These are phyloP conservation scores for Oncorhynchus kisutch DNA, from an alignment of 2,113 vertebrate species.

Conservation along the genomic window DNA sequence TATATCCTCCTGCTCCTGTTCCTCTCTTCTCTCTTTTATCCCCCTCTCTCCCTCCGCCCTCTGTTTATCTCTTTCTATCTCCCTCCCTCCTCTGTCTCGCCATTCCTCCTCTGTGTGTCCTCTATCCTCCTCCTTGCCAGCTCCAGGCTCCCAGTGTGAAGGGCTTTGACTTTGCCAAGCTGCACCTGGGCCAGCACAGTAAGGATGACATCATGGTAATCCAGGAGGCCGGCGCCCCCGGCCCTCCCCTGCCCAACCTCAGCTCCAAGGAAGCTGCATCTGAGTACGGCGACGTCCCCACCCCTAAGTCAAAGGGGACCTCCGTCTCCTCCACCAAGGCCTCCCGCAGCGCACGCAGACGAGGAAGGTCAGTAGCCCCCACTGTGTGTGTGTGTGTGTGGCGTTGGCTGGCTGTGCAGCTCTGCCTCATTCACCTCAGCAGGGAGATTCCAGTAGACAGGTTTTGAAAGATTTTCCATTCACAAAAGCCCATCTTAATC, in stretches of 20 bases:
- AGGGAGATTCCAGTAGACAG: no score
- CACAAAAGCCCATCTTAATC: no score
- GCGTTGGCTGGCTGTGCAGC: no score
- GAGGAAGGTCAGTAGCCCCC: constrained; percentile 80
- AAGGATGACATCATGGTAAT: constrained; percentile 94
- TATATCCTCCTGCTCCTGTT: constrained; percentile 5
- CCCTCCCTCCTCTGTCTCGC: not conserved
- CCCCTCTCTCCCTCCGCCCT: not conserved
- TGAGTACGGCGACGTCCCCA: constrained; percentile 87
- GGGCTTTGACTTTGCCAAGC: constrained; percentile 98
- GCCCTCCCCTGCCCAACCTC: constrained; percentile 67
- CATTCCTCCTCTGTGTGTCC: not conserved
- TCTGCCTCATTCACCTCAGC: no score
- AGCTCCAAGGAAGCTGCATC: constrained; percentile 86
- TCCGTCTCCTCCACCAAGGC: constrained; percentile 77
- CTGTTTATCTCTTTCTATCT: not conserved
- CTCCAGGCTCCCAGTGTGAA: constrained; percentile 94
- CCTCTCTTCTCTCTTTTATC: not conserved
- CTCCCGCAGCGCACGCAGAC: constrained; percentile 78
- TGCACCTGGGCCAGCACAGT: constrained; percentile 94
- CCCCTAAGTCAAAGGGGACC: constrained; percentile 78
- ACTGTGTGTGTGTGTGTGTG: no score
- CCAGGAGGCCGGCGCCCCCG: constrained; percentile 77
- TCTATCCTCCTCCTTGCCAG: constrained; percentile 60
- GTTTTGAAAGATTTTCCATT: no score